Evolutionary conservation across 2,888 invertebrate species (phyloP).

Genomic region (Congeria kusceri): DNA sequence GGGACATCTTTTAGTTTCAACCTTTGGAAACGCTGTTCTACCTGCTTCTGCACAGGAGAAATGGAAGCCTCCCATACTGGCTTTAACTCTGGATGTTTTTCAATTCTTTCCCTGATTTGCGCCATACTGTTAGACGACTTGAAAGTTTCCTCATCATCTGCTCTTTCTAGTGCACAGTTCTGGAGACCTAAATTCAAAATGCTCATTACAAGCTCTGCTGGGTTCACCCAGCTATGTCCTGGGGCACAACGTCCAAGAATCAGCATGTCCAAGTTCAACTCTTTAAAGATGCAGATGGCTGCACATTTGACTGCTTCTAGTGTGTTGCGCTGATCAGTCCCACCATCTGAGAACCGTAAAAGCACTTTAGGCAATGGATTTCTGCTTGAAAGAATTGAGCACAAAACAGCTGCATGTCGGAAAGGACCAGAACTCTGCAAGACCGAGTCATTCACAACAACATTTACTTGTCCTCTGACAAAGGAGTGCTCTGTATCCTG

Average conservation of each 20-base stretch:
- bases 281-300: constrained; percentile 42
- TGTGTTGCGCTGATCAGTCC: constrained; percentile 47
- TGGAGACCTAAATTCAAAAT: constrained; percentile 56
- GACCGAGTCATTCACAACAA: constrained; percentile 42
- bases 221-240: constrained; percentile 49
- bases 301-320: constrained; percentile 51
- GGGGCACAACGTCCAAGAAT: constrained; percentile 52
- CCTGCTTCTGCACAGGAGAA: constrained; percentile 17
- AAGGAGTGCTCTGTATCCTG: constrained; percentile 37
- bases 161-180: constrained; percentile 37
- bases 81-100: constrained; percentile 7
- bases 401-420: constrained; percentile 31
- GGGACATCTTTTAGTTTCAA: constrained; percentile 28
- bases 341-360: constrained; percentile 48
- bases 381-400: constrained; percentile 3
- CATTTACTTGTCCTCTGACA: constrained; percentile 45
- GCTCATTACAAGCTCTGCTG: constrained; percentile 53
- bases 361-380: constrained; percentile 23
- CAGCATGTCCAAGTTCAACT: constrained; percentile 52
- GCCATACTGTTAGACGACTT: constrained; percentile 34
- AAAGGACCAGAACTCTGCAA: constrained; percentile 48
- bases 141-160: neutral
- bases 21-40: constrained; percentile 19
- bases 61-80: constrained; percentile 1
- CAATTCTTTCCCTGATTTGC: constrained; percentile 1